Evolutionary conservation across 2,797 vertebrate species (phyloP).

Genomic region (Mallotus villosus): DNA sequence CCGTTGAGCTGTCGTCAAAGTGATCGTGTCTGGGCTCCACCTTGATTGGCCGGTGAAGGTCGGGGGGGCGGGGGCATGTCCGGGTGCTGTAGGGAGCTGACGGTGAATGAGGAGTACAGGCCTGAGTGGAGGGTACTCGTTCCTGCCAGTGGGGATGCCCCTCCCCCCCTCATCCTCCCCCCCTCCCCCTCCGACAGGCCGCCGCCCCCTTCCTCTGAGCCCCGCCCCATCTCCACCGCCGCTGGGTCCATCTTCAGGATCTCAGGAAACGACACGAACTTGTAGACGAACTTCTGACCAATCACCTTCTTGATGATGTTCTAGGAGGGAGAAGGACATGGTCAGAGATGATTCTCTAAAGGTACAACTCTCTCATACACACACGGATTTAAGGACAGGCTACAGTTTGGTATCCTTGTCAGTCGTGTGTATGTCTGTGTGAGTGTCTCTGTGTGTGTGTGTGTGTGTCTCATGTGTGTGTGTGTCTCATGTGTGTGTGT

Average conservation of each 20-base stretch:
- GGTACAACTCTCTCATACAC: no score
- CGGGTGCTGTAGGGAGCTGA: constrained; percentile 84
- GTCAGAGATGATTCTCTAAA: neutral
- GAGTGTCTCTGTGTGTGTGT: neutral
- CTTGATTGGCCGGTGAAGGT: constrained; percentile 84
- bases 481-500: no score
- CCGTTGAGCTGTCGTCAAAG: constrained; percentile 85
- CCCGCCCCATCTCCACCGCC: constrained; percentile 83
- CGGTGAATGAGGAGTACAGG: constrained; percentile 89
- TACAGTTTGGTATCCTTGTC: no score
- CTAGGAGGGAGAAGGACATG: constrained; percentile 62
- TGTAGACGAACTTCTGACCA: constrained; percentile 89
- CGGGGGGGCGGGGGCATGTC: constrained; percentile 72
- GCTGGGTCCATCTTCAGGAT: constrained; percentile 88
- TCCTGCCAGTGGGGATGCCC: constrained; percentile 79
- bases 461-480: neutral
- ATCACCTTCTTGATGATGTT: constrained; percentile 93
- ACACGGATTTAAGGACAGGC: no score
- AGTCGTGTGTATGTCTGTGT: no score
- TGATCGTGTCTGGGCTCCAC: constrained; percentile 53
- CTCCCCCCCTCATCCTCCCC: constrained; percentile 78
- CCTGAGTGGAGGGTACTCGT: constrained; percentile 87
- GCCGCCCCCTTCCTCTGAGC: constrained; percentile 80
- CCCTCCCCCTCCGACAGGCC: constrained; percentile 72
- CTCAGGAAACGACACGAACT: constrained; percentile 89